phyloP scores from a whole-genome alignment of 1,140 invertebrate species.

The Drosophila pandora region DNA sequence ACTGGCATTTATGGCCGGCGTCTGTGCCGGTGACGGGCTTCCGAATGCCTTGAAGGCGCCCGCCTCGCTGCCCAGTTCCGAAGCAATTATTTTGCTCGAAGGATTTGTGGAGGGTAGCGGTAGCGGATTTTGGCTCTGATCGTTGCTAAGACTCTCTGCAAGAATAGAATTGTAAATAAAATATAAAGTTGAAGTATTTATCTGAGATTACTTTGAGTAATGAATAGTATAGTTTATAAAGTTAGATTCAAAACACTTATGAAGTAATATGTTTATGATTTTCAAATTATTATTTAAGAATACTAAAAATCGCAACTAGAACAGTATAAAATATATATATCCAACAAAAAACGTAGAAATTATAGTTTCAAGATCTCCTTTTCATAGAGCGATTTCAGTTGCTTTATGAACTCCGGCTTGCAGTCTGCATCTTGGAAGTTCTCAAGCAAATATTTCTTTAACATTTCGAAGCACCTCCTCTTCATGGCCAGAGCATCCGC shows the following conservation, averaged over 20 bases:
- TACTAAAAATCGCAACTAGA: not conserved
- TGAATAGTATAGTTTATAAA: slow-evolving; percentile 2
- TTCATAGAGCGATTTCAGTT: slow-evolving; percentile 42
- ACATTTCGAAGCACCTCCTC: slow-evolving; percentile 41
- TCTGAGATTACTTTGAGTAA: not conserved
- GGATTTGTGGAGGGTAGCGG: slow-evolving; percentile 21
- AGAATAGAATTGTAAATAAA: not conserved
- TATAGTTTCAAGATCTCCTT: slow-evolving; percentile 11
- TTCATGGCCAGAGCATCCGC: slow-evolving; percentile 10
- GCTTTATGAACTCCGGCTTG: slow-evolving; percentile 30
- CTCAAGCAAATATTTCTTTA: slow-evolving; percentile 24
- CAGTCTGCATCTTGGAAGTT: not conserved
- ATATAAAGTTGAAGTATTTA: not conserved
- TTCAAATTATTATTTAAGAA: not conserved
- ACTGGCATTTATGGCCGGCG: slow-evolving; percentile 65
- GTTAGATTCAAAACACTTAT: not conserved
- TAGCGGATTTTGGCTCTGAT: slow-evolving; percentile 51
- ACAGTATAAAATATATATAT: not conserved
- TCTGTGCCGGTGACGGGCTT: slow-evolving; percentile 10
- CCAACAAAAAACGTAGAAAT: not conserved
- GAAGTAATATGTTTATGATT: not conserved
- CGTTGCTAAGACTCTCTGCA: slow-evolving; percentile 62
- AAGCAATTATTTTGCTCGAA: slow-evolving; percentile 26
- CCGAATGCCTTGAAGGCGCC: slow-evolving; percentile 17
- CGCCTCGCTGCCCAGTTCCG: slow-evolving; percentile 28